Evolutionary conservation across 2,113 vertebrate species (phyloP), one percentile per base, ranked within the genome.

Genomic region (Pelobates fuscus): DNA sequence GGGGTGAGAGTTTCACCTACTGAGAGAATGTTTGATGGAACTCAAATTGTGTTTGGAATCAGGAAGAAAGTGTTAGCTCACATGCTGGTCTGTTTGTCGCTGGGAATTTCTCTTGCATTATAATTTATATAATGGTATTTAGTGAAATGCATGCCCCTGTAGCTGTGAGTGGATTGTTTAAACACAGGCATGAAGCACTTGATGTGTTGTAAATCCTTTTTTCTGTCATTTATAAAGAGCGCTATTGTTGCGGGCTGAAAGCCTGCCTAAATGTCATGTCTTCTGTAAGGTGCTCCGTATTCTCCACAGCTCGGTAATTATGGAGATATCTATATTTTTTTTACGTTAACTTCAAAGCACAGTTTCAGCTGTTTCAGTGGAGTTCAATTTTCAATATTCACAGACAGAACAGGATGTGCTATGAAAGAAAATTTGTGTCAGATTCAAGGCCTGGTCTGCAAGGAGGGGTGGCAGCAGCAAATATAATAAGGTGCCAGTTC

Each of bases 271-370:
- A 15, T 43, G 26, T 77, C 54, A 60, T 26, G 12, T 7, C 32
- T 26, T 25, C 44, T 23, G 57, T 41, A 20, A 11, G 29, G 2
- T 11, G 21, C 25, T 21, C 14, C 20, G 41, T 49, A 5, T 27
- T 66, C 24, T 59, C 66, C 14, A 54, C 80, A 70, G 61, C 30
- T 57, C 17, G 21, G 79, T 60, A 23, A 78, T 46, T 71, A 61
- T 59, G 74, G 54, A 26, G 46, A 77, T 77, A 72, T 71, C 26
- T 76, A 71, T 25, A 67, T 79, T 58, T 46, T 25, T 27, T 14
- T 21, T 1, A n/a, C 0, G 0, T 66, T 67, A 41, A 54, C 52
- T n/a, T 23, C 49, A 71, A 62, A 52, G 69, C 58, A 24, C 26
- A 54, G 21, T 32, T 52, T 37, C n/a, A 41, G 29, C 61, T 74